Evolutionary conservation across 2,113 vertebrate genomes (phyloP).

Genomic region (Coreoperca whiteheadi): DNA sequence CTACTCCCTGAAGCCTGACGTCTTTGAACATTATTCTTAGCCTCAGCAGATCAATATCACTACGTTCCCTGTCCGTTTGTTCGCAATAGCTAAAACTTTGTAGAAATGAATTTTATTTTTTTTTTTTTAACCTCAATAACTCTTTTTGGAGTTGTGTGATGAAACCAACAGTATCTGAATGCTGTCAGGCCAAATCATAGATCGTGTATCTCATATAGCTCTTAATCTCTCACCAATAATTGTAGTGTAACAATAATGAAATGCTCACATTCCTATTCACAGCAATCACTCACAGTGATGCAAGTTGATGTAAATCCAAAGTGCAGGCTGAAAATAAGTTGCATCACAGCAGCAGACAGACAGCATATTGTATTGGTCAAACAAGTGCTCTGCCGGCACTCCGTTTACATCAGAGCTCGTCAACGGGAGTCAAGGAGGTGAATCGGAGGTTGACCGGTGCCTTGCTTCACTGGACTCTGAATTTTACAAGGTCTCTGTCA

Average conservation of each 20-base stretch:
- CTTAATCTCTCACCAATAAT: constrained; percentile 58
- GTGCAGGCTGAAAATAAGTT: constrained; percentile 1
- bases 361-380: constrained; percentile 46
- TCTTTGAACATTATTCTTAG: constrained; percentile 72
- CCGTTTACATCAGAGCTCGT: constrained; percentile 49
- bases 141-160: constrained; percentile 49
- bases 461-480: constrained; percentile 59
- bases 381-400: constrained; percentile 39
- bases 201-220: constrained; percentile 36
- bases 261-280: constrained; percentile 42
- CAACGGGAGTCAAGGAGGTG: constrained; percentile 61
- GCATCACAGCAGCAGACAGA: constrained; percentile 40
- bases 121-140: constrained; percentile 36
- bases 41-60: constrained; percentile 77
- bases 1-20: constrained; percentile 58
- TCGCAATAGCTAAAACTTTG: constrained; percentile 60
- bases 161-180: constrained; percentile 46
- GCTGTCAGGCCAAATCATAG: constrained; percentile 52
- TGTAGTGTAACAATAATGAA: constrained; percentile 52
- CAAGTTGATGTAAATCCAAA: constrained; percentile 58
- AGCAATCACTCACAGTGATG: constrained; percentile 55
- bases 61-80: constrained; percentile 51
- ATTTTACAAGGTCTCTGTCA: constrained; percentile 73
- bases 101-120: constrained; percentile 37
- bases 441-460: constrained; percentile 57